Percentiles rank a stretch among this genome's conserved stretches.
phyloP scores from a whole-genome alignment of 2,113 vertebrate species.

The Vidua macroura region DNA sequence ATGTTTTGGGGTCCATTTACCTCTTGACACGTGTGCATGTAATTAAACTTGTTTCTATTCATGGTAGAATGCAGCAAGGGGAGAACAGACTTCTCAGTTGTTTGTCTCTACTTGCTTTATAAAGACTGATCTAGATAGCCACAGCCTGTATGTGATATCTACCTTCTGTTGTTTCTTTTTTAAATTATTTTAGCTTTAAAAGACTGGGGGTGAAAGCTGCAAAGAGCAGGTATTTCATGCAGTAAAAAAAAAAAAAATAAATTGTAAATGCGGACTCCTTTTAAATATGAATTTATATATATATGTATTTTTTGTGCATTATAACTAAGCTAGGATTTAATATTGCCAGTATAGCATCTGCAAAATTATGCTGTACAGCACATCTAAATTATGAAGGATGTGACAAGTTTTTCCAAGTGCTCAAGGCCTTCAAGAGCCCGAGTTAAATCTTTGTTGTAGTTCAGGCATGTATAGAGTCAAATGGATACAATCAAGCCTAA shows the following conservation, averaged over 20 bases:
- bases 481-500: slow-evolving; percentile 79
- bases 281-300: slow-evolving; percentile 83
- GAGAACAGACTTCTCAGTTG: slow-evolving; percentile 37
- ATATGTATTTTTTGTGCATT: slow-evolving; percentile 83
- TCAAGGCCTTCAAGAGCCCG: slow-evolving; percentile 75
- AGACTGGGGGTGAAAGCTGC: slow-evolving; percentile 75
- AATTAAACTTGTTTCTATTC: slow-evolving; percentile 26
- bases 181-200: slow-evolving; percentile 87
- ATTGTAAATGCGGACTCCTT: slow-evolving; percentile 76
- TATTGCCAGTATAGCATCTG: slow-evolving; percentile 75
- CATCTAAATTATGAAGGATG: slow-evolving; percentile 70
- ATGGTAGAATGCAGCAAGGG: slow-evolving; percentile 41
- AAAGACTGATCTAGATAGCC: slow-evolving; percentile 55
- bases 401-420: slow-evolving; percentile 65
- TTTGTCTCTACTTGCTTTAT: slow-evolving; percentile 48
- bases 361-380: slow-evolving; percentile 65
- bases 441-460: slow-evolving; percentile 74
- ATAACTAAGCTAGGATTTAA: slow-evolving; percentile 77
- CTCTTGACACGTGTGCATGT: slow-evolving; percentile 16
- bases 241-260: slow-evolving; percentile 66
- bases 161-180: slow-evolving; percentile 69
- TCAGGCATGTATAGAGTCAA: slow-evolving; percentile 75
- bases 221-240: slow-evolving; percentile 74
- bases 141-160: slow-evolving; percentile 49
- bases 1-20: slow-evolving; percentile 46